Evolutionary conservation across 2,797 vertebrate species (phyloP).

Genomic region (Cynodonichthys magdalenae): DNA sequence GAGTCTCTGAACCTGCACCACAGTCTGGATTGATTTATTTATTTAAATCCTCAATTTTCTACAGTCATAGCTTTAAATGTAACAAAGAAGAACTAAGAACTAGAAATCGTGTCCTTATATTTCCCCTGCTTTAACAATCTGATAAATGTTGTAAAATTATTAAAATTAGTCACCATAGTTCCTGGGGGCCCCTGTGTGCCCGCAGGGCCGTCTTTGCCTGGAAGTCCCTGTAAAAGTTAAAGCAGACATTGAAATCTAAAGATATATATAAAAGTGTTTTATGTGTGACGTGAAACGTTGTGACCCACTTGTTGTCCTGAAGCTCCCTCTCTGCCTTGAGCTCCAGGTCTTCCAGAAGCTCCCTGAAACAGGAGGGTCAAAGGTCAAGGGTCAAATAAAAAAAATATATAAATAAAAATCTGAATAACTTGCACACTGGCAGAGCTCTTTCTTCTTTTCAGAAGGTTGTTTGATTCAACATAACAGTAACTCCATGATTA

Average conservation of each 20-base stretch:
- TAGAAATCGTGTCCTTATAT: too few relatives aligned
- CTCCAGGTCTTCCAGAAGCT: slow-evolving; percentile 85
- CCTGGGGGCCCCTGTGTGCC: slow-evolving; percentile 88
- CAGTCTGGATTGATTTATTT: neutral
- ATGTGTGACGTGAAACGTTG: neutral
- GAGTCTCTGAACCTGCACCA: too few relatives aligned
- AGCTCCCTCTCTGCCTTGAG: slow-evolving; percentile 86
- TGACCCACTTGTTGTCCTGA: slow-evolving; percentile 89
- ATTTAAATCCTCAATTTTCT: neutral
- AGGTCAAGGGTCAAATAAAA: neutral
- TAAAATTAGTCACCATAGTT: slow-evolving; percentile 82
- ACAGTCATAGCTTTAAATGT: too few relatives aligned
- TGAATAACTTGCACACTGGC: too few relatives aligned
- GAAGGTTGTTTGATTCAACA: too few relatives aligned
- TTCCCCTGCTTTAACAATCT: neutral
- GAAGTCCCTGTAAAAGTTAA: slow-evolving; percentile 81
- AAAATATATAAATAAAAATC: too few relatives aligned
- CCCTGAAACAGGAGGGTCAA: slow-evolving; percentile 79
- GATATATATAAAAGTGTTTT: too few relatives aligned
- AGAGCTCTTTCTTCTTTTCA: too few relatives aligned
- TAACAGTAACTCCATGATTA: too few relatives aligned
- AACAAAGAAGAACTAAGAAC: too few relatives aligned
- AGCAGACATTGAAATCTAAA: neutral
- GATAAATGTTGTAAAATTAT: neutral
- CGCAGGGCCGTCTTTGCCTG: slow-evolving; percentile 90